phyloP scores from a whole-genome alignment of 1,140 invertebrate species.

The Microplitis mediator region DNA sequence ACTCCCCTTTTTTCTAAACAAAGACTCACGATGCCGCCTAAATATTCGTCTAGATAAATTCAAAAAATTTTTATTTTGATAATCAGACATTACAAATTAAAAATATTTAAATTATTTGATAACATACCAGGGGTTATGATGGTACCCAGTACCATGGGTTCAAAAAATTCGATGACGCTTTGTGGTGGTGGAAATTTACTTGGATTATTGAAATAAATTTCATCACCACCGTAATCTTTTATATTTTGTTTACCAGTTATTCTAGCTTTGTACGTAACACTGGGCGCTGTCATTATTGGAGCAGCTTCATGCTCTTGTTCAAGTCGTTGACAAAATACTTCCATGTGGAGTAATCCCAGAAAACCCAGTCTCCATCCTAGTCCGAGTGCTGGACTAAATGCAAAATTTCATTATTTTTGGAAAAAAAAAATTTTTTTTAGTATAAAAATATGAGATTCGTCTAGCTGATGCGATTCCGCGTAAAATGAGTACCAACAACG shows the following conservation, averaged over 20 bases:
- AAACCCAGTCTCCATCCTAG: constrained; percentile 94
- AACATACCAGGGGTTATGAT: constrained; percentile 80
- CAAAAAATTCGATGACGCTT: constrained; percentile 77
- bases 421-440: too few species aligned
- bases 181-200: constrained; percentile 73
- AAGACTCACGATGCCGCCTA: constrained; percentile 73
- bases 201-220: constrained; percentile 85
- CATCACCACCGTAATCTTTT: constrained; percentile 67
- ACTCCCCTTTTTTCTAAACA: constrained; percentile 81
- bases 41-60: constrained; percentile 66
- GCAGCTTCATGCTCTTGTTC: constrained; percentile 92
- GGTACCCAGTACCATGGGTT: constrained; percentile 88
- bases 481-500: too few species aligned
- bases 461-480: too few species aligned
- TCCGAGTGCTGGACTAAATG: constrained; percentile 85
- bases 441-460: too few species aligned
- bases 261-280: constrained; percentile 91
- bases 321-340: constrained; percentile 92
- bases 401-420: neutral
- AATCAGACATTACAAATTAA: constrained; percentile 6
- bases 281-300: constrained; percentile 90
- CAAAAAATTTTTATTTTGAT: neutral
- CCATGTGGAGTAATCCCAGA: constrained; percentile 92
- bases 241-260: constrained; percentile 71
- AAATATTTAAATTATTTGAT: constrained; percentile 23